These are phyloP conservation scores for Dunckerocampus dactyliophorus DNA, from an alignment of 2,113 vertebrate species.

Conservation along the genomic window DNA sequence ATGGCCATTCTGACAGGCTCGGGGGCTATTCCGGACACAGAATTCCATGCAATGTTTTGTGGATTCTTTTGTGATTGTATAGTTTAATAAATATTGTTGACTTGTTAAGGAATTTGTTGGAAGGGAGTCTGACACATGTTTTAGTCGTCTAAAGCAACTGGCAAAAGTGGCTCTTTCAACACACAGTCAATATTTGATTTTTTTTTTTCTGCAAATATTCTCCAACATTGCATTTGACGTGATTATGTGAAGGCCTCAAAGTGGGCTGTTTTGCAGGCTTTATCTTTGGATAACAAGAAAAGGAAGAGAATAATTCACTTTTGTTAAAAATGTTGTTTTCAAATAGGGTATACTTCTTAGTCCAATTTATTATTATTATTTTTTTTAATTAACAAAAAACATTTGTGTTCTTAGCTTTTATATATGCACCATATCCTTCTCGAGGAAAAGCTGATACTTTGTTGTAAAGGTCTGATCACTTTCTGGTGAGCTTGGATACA, in stretches of 20 bases:
- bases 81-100: neutral
- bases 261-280: neutral
- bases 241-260: neutral
- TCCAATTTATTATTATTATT: no score
- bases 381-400: no score
- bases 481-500: no score
- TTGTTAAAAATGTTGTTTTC: no score
- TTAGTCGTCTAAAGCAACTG: neutral
- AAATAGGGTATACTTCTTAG: no score
- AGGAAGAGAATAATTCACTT: no score
- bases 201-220: neutral
- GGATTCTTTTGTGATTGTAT: neutral
- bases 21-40: neutral
- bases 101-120: neutral
- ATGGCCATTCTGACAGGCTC: neutral
- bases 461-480: no score
- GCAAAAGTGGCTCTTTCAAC: neutral
- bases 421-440: no score
- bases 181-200: constrained; percentile 44
- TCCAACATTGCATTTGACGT: neutral
- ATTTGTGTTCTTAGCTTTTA: no score
- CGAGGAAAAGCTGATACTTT: no score
- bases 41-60: neutral
- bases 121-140: neutral
- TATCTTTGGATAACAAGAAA: neutral